Evolutionary conservation across 1,140 invertebrate species (phyloP), one percentile per base, ranked within the genome.

Genomic region (Brachystomella parvula): DNA sequence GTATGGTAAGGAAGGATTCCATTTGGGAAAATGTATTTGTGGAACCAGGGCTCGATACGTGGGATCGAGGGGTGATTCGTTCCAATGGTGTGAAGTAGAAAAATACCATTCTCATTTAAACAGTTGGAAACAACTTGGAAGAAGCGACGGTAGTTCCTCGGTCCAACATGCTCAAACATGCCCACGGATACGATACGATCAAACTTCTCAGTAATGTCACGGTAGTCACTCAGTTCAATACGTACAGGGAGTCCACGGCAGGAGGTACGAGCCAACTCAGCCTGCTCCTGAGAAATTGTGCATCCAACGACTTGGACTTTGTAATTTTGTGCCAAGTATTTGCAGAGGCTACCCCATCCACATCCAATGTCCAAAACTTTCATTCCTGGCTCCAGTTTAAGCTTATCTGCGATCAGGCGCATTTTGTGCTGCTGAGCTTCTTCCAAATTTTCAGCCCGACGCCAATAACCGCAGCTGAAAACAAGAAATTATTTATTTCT

Each of bases 131-230:
- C 47, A 3, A 70, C 64, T 66, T 66, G 0, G 24, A 70, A 66
- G 28, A 64, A 70, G 24, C 2, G 44, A 29, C 30, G 1, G 28
- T 61, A 70, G 56, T 70, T 70, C 29, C 9, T 12, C 12, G 26
- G 30, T 3, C 68, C 68, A 2, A 70, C 68, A 44, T 66, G 64
- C 33, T 70, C 68, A 61, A 70, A 66, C 64, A 70, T 66, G 21
- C 64, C 68, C 21, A 70, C 68, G 0, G 64, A 66, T 1, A 69
- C 68, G 19, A 70, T 64, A 35, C 68, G 33, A 30, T 70, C 68
- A 47, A 70, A 70, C 47, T 58, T 66, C 24, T 70, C 68, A 30
- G 58, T 28, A 9, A 70, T 9, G 49, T 66, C 62, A 30, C 68
- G 64, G 35, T 70, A 70, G 35, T 70, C 67, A 12, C 32, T 35